Conservation (phyloP, 2,888 invertebrate genomes). For the Mythimna impura region DNA sequence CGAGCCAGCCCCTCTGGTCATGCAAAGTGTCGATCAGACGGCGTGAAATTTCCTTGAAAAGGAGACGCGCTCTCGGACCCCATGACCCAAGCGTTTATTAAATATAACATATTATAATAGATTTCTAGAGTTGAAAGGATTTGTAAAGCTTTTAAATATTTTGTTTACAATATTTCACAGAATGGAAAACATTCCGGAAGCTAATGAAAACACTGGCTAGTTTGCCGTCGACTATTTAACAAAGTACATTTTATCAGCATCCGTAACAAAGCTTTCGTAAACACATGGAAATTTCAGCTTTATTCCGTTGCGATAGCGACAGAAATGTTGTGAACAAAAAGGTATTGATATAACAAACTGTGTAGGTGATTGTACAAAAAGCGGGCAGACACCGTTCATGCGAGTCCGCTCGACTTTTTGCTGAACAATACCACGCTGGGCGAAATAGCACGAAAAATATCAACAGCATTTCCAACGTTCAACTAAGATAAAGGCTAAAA, state of each 20-base stretch:
- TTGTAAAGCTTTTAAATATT: constrained; percentile 26
- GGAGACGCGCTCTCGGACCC: too few relatives aligned
- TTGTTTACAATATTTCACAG: constrained; percentile 56
- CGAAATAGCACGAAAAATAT: constrained; percentile 73
- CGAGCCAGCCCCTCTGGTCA: too few relatives aligned
- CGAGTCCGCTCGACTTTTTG: constrained; percentile 70
- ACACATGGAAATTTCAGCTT: constrained; percentile 46
- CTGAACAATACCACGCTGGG: constrained; percentile 67
- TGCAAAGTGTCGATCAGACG: too few relatives aligned
- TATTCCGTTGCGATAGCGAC: constrained; percentile 26
- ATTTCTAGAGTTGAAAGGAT: not conserved
- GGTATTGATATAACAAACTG: constrained; percentile 63
- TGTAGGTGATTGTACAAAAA: constrained; percentile 69
- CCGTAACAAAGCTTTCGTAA: constrained; percentile 34
- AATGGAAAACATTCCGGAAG: constrained; percentile 61
- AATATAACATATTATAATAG: too few relatives aligned
- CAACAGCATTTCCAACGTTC: constrained; percentile 60
- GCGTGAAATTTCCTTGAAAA: too few relatives aligned
- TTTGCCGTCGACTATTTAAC: constrained; percentile 62
- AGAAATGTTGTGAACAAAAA: constrained; percentile 34
- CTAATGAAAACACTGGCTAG: constrained; percentile 68
- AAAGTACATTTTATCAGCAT: constrained; percentile 66
- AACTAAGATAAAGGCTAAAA: constrained; percentile 54
- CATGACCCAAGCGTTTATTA: too few relatives aligned
- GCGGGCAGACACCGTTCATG: constrained; percentile 68